These are phyloP conservation scores for Caracal caracal DNA, from an alignment of 2,113 vertebrate species.

Conservation along the genomic window DNA sequence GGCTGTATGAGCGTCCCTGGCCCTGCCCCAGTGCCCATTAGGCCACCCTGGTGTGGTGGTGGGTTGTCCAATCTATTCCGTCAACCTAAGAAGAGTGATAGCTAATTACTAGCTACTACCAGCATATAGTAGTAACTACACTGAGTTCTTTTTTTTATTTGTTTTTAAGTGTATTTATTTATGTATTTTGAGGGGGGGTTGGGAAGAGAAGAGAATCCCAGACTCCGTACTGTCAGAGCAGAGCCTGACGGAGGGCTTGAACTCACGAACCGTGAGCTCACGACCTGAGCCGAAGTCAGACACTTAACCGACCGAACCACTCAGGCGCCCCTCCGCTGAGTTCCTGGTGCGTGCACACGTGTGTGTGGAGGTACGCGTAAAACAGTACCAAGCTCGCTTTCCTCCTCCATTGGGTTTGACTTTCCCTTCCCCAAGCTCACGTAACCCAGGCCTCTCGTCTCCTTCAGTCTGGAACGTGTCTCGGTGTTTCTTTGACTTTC, in stretches of 20 bases:
- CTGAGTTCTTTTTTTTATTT: no score
- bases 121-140: accelerated
- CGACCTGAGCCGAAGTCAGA: no score
- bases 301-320: no score
- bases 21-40: neutral
- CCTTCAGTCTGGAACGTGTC: neutral
- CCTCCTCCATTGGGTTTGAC: neutral
- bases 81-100: neutral
- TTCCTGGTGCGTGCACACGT: no score
- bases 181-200: no score
- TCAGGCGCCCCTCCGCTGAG: no score
- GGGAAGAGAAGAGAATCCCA: no score
- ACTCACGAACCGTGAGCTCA: no score
- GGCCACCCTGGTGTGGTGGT: neutral
- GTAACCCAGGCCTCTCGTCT: accelerated
- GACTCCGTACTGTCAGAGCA: no score
- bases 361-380: no score
- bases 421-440: neutral
- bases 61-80: neutral
- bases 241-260: no score
- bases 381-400: neutral
- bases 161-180: no score
- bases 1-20: neutral
- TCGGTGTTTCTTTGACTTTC: neutral
- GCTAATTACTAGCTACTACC: neutral